Percentiles rank a stretch among this genome's conserved stretches.
phyloP scores from a whole-genome alignment of 2,113 vertebrate genomes.

The Ptyas mucosa region DNA sequence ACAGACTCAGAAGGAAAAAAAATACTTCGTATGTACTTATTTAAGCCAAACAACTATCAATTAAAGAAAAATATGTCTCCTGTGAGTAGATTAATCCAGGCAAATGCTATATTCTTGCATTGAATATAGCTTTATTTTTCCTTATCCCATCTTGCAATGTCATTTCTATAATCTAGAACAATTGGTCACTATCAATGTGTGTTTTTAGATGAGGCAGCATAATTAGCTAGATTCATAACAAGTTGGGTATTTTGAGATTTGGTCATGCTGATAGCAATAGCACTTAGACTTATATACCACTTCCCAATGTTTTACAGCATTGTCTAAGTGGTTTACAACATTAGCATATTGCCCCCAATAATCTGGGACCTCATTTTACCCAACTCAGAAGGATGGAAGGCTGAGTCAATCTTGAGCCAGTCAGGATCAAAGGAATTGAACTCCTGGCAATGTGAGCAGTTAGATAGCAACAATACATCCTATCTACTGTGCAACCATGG shows the following conservation, averaged over 20 bases:
- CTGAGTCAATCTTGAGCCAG: neutral
- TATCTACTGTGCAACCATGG: neutral
- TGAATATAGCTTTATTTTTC: neutral
- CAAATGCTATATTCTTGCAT: neutral
- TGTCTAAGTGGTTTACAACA: neutral
- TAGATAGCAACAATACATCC: neutral
- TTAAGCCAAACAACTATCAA: neutral
- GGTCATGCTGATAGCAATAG: neutral
- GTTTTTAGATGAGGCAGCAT: neutral
- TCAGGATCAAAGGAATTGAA: neutral
- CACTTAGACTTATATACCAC: neutral
- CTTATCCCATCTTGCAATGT: neutral
- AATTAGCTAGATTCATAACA: neutral
- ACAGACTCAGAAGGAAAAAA: neutral
- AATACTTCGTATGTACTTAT: neutral
- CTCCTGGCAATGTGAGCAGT: neutral
- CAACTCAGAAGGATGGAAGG: too few relatives aligned
- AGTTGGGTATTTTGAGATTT: neutral
- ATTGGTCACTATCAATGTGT: neutral
- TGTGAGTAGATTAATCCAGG: neutral
- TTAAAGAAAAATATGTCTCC: neutral
- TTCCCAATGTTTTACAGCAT: neutral
- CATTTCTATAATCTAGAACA: neutral
- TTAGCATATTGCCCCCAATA: neutral
- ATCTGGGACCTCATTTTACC: too few relatives aligned